Base-by-base conservation (phyloP, 2,113 vertebrate species). In the Eolophus roseicapilla region DNA sequence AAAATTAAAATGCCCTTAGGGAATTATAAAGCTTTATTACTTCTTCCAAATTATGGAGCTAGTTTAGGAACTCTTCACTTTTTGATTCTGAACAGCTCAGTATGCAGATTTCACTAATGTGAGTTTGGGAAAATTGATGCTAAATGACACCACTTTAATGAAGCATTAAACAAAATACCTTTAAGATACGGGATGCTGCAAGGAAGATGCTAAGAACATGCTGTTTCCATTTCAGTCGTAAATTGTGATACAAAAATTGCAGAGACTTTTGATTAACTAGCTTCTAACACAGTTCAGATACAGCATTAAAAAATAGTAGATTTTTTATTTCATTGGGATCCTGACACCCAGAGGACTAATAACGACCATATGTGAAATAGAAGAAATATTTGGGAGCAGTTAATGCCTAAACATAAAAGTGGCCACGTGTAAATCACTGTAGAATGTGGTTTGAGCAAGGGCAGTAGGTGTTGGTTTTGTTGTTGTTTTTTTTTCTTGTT, bases 261-360 rank as follows among this genome's bases (percentile, higher is more conserved):
- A 75, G 77, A 75, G 81, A 79, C 35, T 92, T 83, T 70, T 50
- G 15, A 88, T 84, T 85, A 90, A 73, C 31, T 57, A 23, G 9
- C 12, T 86, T 81, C 35, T 71, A 77, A 77, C n/a, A 88, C 8
- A 92, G 47, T 82, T 96, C 49, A 90, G 82, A 65, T 91, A 57
- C 57, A 68, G 44, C 37, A 59, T 90, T 80, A 47, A 73, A 74
- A 67, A 90, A 67, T 62, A 84, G 49, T 75, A 47, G 70, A n/a
- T 97, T 96, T 93, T 67, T 20, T 92, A 64, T 96, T 97, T 95
- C 82, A 50, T 49, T 91, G 78, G 47, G 46, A 79, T 97, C 94
- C 71, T 84, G 68, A 60, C 47, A 92, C 71, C 50, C 69, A 93
- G 88, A 93, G 92, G 67, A 44, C 47, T 95, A 86, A 90, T 74